A percentile compares a stretch with the other conserved stretches of the same genome.
Evolutionary conservation across 1,140 invertebrate species (phyloP).

Genomic region (Rhynchophorus ferrugineus): DNA sequence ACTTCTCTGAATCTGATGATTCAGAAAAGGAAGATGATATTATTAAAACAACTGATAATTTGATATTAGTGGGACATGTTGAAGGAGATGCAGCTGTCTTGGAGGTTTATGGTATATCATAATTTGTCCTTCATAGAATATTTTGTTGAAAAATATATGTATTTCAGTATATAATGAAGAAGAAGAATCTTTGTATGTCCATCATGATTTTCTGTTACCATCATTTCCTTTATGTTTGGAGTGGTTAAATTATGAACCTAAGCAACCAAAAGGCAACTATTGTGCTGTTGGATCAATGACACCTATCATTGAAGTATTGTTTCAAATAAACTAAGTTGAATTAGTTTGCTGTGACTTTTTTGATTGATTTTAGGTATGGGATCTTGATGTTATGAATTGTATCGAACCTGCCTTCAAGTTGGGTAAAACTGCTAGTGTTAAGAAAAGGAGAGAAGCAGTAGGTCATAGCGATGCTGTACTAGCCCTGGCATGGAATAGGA

Average conservation of each 20-base stretch:
- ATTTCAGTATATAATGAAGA: conserved; percentile 81
- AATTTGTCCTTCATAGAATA: not conserved
- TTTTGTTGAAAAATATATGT: not conserved
- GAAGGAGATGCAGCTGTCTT: conserved; percentile 76
- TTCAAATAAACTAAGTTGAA: not conserved
- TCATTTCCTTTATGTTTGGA: conserved; percentile 86
- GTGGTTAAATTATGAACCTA: conserved; percentile 81
- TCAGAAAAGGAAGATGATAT: conserved; percentile 87
- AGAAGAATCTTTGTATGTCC: conserved; percentile 82
- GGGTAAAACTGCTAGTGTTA: conserved; percentile 70
- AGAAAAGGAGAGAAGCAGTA: conserved; percentile 55
- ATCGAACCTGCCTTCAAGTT: conserved; percentile 79
- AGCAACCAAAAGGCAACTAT: conserved; percentile 65
- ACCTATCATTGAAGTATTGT: conserved; percentile 66
- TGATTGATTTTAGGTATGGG: conserved; percentile 62
- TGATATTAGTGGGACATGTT: conserved; percentile 82
- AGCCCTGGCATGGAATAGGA: conserved; percentile 78
- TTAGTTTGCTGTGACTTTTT: not conserved
- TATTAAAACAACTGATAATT: conserved; percentile 84
- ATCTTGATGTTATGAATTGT: conserved; percentile 85
- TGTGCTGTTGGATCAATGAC: conserved; percentile 88
- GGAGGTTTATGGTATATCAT: conserved; percentile 73
- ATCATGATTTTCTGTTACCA: conserved; percentile 85
- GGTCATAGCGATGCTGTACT: conserved; percentile 90
- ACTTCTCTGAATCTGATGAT: conserved; percentile 59